phyloP scores from a whole-genome alignment of 1,140 invertebrate genomes.

The Medauroidea extradentata region DNA sequence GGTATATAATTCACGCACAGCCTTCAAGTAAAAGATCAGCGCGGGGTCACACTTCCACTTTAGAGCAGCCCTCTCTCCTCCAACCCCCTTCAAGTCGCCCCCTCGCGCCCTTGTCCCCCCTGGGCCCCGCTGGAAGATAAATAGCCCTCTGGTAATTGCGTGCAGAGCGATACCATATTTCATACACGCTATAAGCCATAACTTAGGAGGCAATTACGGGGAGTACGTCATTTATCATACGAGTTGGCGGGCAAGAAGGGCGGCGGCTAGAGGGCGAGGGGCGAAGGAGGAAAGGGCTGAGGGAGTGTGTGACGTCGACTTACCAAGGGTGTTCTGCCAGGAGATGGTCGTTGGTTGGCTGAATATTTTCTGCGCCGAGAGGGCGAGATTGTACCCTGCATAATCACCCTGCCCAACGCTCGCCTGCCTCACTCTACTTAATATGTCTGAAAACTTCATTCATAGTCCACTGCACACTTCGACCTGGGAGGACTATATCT shows the following conservation, averaged over 20 bases:
- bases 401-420: too few species aligned
- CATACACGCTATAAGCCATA: conserved; percentile 52
- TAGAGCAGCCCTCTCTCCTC: background rate
- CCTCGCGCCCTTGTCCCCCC: conserved; percentile 19
- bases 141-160: conserved; percentile 53
- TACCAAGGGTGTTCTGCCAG: background rate
- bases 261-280: conserved; percentile 4
- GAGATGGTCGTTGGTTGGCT: conserved; percentile 3
- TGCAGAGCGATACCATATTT: conserved; percentile 54
- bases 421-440: too few species aligned
- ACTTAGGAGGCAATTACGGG: conserved; percentile 54
- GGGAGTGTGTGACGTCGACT: background rate
- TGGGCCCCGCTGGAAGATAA: conserved; percentile 43
- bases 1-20: too few species aligned
- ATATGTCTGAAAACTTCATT: too few species aligned
- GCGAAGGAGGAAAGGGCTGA: background rate
- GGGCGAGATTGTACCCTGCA: background rate
- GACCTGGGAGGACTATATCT: too few species aligned
- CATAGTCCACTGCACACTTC: too few species aligned
- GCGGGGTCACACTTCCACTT: too few species aligned
- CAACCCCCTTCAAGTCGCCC: conserved; percentile 8
- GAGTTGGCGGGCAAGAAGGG: conserved; percentile 3
- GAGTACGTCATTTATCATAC: conserved; percentile 53
- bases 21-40: too few species aligned
- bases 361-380: background rate